Evolutionary conservation across 2,113 vertebrate species (phyloP).

Genomic region (Xiphophorus hellerii): DNA sequence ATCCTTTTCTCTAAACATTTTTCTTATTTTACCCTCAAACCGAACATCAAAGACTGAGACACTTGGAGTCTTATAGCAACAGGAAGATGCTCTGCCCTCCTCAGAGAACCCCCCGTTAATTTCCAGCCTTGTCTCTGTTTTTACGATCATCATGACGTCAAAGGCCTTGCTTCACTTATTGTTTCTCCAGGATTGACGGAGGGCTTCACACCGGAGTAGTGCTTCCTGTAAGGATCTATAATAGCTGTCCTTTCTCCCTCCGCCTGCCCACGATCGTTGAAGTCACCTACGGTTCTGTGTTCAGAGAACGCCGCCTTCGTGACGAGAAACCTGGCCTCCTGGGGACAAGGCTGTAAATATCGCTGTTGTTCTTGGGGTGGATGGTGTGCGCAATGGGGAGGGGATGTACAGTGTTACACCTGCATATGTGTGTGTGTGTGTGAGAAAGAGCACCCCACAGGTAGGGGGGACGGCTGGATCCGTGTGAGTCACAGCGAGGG

Average conservation of each 20-base stretch:
- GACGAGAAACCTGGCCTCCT: conserved; percentile 57
- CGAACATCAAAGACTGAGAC: conserved; percentile 53
- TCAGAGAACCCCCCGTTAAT: conserved; percentile 52
- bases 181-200: conserved; percentile 46
- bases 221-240: conserved; percentile 61
- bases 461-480: conserved; percentile 32
- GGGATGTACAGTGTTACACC: conserved; percentile 22
- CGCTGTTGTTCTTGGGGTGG: conserved; percentile 56
- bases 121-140: conserved; percentile 48
- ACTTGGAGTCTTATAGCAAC: conserved; percentile 58
- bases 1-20: conserved; percentile 19
- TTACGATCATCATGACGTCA: conserved; percentile 65
- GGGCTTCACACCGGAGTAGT: conserved; percentile 46
- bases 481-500: conserved; percentile 43
- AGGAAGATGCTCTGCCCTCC: conserved; percentile 51
- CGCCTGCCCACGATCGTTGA: conserved; percentile 29
- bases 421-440: conserved; percentile 16
- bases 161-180: conserved; percentile 49
- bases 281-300: conserved; percentile 52
- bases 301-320: conserved; percentile 41
- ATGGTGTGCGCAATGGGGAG: conserved; percentile 54
- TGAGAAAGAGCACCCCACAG: conserved; percentile 31
- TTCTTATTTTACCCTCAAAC: conserved; percentile 30
- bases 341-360: conserved; percentile 63
- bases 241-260: conserved; percentile 34